Percentiles rank a stretch among this genome's conserved stretches.
Evolutionary conservation across 2,797 vertebrate species (phyloP).

Genomic region (Lagocephalus sceleratus): DNA sequence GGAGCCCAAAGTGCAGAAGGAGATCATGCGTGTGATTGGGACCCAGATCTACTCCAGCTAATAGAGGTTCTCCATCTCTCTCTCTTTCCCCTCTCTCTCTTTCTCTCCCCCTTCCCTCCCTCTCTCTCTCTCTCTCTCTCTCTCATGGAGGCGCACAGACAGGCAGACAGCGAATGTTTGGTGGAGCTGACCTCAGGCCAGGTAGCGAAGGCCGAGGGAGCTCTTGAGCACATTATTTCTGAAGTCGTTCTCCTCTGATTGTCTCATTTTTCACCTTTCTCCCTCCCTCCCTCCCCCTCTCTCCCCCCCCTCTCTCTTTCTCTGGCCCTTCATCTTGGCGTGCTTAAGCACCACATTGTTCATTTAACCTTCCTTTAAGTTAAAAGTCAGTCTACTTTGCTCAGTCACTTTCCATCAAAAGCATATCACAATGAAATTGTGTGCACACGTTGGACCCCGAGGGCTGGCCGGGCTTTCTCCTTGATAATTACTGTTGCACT

Average conservation of each 20-base stretch:
- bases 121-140: constrained; percentile 14
- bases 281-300: background rate
- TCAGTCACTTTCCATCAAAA: constrained; percentile 14
- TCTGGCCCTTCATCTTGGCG: constrained; percentile 16
- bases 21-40: constrained; percentile 99
- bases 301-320: background rate
- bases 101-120: too few species aligned
- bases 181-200: constrained; percentile 47
- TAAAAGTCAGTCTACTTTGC: constrained; percentile 15
- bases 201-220: constrained; percentile 34
- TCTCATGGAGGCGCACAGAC: constrained; percentile 38
- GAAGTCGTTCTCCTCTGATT: constrained; percentile 33
- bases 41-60: constrained; percentile 99
- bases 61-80: constrained; percentile 57
- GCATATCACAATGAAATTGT: constrained; percentile 9
- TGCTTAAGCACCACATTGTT: constrained; percentile 21
- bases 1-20: constrained; percentile 99
- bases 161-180: constrained; percentile 54
- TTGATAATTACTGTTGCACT: constrained; percentile 34
- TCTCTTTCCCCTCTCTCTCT: constrained; percentile 34
- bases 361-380: constrained; percentile 22
- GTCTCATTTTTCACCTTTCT: constrained; percentile 17
- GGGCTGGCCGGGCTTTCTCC: constrained; percentile 1
- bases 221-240: constrained; percentile 51
- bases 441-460: constrained; percentile 4